phyloP scores from a whole-genome alignment of 2,888 invertebrate genomes.

The Scaptomyza polygonia region DNA sequence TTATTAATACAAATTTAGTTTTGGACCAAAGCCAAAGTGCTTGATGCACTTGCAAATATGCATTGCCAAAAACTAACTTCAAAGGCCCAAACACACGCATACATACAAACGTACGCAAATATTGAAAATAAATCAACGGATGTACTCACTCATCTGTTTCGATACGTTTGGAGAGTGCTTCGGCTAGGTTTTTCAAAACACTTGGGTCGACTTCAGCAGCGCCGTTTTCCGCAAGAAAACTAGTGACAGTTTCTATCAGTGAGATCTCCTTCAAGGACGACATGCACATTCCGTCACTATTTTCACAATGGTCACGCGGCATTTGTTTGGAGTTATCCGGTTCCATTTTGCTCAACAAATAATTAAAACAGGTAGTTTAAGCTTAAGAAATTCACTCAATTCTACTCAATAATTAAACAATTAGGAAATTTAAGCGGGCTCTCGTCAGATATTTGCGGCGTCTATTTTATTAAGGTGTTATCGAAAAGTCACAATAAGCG shows the following conservation, averaged over 20 bases:
- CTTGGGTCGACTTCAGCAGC: slow-evolving; percentile 72
- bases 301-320: slow-evolving; percentile 53
- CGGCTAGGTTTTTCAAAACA: slow-evolving; percentile 72
- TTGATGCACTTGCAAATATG: slow-evolving; percentile 50
- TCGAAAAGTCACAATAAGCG: slow-evolving; percentile 30
- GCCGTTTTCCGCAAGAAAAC: slow-evolving; percentile 78
- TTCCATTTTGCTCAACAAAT: slow-evolving; percentile 50
- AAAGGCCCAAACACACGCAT: slow-evolving; percentile 21
- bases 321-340: slow-evolving; percentile 59
- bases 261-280: slow-evolving; percentile 74
- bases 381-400: neutral
- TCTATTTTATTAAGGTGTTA: slow-evolving; percentile 40
- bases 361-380: neutral
- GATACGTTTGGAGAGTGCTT: slow-evolving; percentile 74
- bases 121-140: slow-evolving; percentile 27
- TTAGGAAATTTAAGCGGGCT: slow-evolving; percentile 68
- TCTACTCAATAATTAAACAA: slow-evolving; percentile 12
- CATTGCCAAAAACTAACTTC: slow-evolving; percentile 53
- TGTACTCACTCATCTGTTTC: slow-evolving; percentile 70
- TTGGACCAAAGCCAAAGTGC: slow-evolving; percentile 57
- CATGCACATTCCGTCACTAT: slow-evolving; percentile 44
- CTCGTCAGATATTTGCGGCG: slow-evolving; percentile 70
- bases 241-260: slow-evolving; percentile 77
- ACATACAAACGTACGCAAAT: slow-evolving; percentile 6
- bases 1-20: slow-evolving; percentile 49